Percentiles rank a stretch among this genome's conserved stretches.
These are phyloP conservation scores for Belgica antarctica DNA, from an alignment of 2,888 invertebrate species.

Conservation along the genomic window DNA sequence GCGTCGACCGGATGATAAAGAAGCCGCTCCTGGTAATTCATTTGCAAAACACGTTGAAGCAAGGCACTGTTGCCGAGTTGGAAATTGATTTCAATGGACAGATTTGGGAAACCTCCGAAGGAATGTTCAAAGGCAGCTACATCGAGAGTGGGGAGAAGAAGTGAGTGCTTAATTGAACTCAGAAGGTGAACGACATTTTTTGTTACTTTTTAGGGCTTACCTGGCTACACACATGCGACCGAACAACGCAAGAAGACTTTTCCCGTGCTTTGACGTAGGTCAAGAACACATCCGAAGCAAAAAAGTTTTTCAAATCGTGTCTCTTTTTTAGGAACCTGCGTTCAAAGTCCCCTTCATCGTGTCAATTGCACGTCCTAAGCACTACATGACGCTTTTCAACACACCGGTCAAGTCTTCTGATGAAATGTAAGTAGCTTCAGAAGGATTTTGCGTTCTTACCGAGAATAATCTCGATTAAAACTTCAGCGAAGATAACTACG, in stretches of 20 bases:
- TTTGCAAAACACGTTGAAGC: conserved; percentile 60
- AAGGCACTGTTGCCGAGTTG: conserved; percentile 62
- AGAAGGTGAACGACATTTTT: conserved; percentile 22
- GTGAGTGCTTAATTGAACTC: conserved; percentile 39
- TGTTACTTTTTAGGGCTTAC: conserved; percentile 57
- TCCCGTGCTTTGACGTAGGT: conserved; percentile 73
- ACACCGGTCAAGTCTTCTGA: conserved; percentile 61
- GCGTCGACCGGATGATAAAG: conserved; percentile 59
- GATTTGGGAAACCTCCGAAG: conserved; percentile 64
- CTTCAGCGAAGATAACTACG: conserved; percentile 58
- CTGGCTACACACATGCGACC: conserved; percentile 69
- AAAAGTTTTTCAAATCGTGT: neutral
- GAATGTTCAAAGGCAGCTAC: conserved; percentile 69
- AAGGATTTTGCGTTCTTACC: neutral
- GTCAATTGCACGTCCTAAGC: conserved; percentile 62
- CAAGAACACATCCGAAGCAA: neutral
- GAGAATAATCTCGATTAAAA: neutral
- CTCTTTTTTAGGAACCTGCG: conserved; percentile 59
- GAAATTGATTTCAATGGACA: conserved; percentile 66
- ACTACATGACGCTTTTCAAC: conserved; percentile 61
- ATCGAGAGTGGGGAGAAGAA: conserved; percentile 53
- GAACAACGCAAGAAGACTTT: conserved; percentile 70
- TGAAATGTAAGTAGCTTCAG: conserved; percentile 60
- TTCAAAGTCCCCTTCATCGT: conserved; percentile 70
- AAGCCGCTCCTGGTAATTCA: conserved; percentile 63